phyloP scores from a whole-genome alignment of 2,888 invertebrate species.

The Cataglyphis livida region DNA sequence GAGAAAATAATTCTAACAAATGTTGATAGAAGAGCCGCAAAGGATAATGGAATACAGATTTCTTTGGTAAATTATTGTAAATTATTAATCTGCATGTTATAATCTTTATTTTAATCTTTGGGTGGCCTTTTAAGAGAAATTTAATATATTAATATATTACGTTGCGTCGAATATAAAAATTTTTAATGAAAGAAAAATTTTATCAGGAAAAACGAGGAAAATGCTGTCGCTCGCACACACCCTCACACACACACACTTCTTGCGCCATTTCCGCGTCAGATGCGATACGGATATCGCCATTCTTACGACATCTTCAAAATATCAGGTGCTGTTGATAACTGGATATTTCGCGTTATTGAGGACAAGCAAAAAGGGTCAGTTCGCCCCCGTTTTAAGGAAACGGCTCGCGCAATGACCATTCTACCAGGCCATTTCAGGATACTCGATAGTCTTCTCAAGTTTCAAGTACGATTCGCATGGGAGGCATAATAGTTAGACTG shows the following conservation, averaged over 20 bases:
- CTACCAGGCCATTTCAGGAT: not conserved
- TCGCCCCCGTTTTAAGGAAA: slow-evolving; percentile 21
- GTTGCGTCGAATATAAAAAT: not conserved
- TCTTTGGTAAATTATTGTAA: not conserved
- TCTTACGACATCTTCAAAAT: slow-evolving; percentile 25
- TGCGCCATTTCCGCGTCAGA: not conserved
- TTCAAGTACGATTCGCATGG: not conserved
- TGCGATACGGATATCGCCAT: slow-evolving; percentile 12
- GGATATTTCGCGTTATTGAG: slow-evolving; percentile 38
- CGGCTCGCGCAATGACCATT: not conserved
- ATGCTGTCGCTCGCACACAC: not conserved
- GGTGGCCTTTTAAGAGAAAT: not conserved
- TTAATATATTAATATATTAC: not conserved
- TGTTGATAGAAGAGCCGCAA: not conserved
- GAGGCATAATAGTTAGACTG: not conserved
- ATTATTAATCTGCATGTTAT: not conserved
- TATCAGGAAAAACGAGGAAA: not conserved
- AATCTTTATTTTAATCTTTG: not conserved
- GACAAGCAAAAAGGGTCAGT: slow-evolving; percentile 16
- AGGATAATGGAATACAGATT: not conserved
- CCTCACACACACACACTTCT: not conserved
- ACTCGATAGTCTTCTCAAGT: slow-evolving; percentile 25
- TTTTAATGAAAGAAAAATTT: not conserved
- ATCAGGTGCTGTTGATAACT: slow-evolving; percentile 39
- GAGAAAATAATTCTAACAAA: not conserved